phyloP scores from a whole-genome alignment of 2,888 invertebrate genomes.

The Tachina grossa region DNA sequence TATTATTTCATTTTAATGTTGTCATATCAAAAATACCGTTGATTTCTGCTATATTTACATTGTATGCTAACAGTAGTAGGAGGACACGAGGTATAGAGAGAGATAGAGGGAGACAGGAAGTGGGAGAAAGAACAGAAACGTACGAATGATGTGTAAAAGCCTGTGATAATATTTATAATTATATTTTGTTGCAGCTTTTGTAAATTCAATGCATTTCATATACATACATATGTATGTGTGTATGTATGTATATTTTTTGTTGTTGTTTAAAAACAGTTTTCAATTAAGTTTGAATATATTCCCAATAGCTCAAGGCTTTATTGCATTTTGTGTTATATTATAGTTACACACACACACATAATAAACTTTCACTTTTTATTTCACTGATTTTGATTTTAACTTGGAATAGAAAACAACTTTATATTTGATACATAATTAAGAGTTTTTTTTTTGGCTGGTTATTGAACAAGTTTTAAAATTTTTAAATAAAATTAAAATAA shows the following conservation, averaged over 20 bases:
- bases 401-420: not conserved
- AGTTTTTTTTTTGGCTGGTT: not conserved
- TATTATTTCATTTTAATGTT: not conserved
- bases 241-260: not conserved
- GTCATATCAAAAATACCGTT: not conserved
- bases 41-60: constrained; percentile 1
- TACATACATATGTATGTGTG: not conserved
- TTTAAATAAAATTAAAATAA: not conserved
- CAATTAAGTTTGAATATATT: constrained; percentile 63
- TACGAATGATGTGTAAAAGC: not conserved
- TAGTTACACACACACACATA: constrained; percentile 13
- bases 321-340: constrained; percentile 28
- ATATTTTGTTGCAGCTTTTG: constrained; percentile 40
- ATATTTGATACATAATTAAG: not conserved
- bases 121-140: not conserved
- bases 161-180: constrained; percentile 44
- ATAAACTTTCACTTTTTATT: not conserved
- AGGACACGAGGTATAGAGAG: no score
- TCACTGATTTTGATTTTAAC: constrained; percentile 12
- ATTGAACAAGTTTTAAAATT: constrained; percentile 10
- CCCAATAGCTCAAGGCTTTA: constrained; percentile 62
- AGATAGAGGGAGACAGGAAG: not conserved
- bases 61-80: not conserved
- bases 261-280: constrained; percentile 52
- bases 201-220: constrained; percentile 19